Evolutionary conservation across 2,888 invertebrate genomes (phyloP).

Genomic region (Athalia circularis): DNA sequence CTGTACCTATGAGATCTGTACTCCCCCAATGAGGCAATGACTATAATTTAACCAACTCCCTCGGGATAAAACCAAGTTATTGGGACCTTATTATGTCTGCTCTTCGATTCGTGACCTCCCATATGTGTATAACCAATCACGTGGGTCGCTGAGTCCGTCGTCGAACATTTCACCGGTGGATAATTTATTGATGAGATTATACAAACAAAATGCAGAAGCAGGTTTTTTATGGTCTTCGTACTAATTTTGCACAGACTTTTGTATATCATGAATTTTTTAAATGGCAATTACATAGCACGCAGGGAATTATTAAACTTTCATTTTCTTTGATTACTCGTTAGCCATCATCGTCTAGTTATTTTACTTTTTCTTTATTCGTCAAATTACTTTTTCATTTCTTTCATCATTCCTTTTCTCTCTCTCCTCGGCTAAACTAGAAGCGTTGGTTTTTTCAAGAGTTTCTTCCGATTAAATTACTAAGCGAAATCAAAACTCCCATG

Average conservation of each 20-base stretch:
- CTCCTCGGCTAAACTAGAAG: background rate
- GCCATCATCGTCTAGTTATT: too few relatives aligned
- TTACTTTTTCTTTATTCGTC: too few relatives aligned
- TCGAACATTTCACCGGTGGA: constrained; percentile 19
- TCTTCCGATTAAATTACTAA: background rate
- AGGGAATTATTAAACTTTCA: too few relatives aligned
- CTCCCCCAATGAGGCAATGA: constrained; percentile 21
- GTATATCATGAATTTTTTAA: too few relatives aligned
- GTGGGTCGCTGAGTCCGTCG: background rate
- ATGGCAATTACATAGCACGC: too few relatives aligned
- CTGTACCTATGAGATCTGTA: too few relatives aligned
- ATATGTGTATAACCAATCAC: constrained; percentile 8
- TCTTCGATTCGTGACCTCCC: constrained; percentile 25
- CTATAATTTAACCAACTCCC: constrained; percentile 42
- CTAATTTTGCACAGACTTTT: too few relatives aligned
- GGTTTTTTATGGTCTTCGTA: too few relatives aligned
- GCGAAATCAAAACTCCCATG: background rate
- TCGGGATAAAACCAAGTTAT: constrained; percentile 30
- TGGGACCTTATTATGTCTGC: constrained; percentile 32
- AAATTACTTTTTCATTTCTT: background rate
- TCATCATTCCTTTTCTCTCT: background rate
- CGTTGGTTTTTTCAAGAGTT: background rate
- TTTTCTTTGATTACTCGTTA: too few relatives aligned
- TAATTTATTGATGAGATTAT: too few relatives aligned
- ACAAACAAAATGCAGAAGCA: too few relatives aligned